Evolutionary conservation across 2,113 vertebrate genomes (phyloP).

Genomic region (Taxidea taxus): DNA sequence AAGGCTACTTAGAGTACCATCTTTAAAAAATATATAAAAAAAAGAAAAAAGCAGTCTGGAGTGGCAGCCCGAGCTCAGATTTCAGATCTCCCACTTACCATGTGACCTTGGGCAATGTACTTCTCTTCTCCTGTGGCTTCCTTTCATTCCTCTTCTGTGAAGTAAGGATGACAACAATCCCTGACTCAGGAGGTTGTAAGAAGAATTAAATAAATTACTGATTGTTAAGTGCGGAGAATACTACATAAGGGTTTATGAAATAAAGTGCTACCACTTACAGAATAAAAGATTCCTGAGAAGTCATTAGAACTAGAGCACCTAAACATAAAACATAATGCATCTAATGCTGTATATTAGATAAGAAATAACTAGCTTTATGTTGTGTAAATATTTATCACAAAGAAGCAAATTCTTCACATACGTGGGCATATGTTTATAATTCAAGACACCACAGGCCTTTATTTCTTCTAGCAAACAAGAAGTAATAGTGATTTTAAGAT

Average conservation of each 20-base stretch:
- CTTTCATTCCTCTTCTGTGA: neutral
- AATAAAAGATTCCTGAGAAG: neutral
- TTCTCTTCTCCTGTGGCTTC: neutral
- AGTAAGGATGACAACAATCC: neutral
- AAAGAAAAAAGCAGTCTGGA: fast-evolving
- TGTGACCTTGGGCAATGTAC: neutral
- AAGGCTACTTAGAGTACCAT: neutral
- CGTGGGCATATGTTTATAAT: neutral
- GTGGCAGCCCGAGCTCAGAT: neutral
- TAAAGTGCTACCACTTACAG: neutral
- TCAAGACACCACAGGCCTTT: neutral
- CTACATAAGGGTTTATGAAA: neutral
- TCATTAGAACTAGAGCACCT: neutral
- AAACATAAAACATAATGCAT: neutral
- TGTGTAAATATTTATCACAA: neutral
- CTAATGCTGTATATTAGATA: neutral
- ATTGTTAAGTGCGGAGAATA: neutral
- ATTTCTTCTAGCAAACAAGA: neutral
- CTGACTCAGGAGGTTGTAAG: neutral
- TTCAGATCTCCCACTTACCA: neutral
- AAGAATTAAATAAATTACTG: neutral
- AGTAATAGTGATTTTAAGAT: neutral
- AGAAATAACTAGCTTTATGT: neutral
- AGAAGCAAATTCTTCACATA: neutral
- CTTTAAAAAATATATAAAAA: neutral